Conservation (phyloP, 35 echinoderm and acorn worm genomes). For the Diadema setosum region DNA sequence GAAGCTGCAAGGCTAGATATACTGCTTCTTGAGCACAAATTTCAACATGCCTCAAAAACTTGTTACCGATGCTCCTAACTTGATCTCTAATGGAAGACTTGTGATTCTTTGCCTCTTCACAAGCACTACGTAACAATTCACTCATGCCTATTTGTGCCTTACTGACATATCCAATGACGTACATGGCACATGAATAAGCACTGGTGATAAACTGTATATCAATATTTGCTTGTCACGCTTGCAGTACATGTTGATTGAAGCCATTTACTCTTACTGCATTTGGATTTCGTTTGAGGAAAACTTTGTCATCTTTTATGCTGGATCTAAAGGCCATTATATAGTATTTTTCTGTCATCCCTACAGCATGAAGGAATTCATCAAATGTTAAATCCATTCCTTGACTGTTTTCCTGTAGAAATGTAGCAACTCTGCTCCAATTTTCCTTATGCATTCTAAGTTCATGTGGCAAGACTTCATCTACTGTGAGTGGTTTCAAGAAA, state of each 20-base stretch:
- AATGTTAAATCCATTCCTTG: not conserved
- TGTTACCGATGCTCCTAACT: conserved; percentile 6
- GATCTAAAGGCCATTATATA: no score
- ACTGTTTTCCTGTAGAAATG: conserved; percentile 7
- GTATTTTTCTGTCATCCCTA: not conserved
- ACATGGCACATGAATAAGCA: conserved; percentile 48
- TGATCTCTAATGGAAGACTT: not conserved
- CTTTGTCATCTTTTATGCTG: not conserved
- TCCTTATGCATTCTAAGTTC: not conserved
- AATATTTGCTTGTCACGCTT: conserved; percentile 28
- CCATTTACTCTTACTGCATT: conserved; percentile 45
- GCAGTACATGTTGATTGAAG: no score
- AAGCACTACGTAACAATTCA: not conserved
- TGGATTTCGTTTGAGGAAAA: conserved; percentile 31
- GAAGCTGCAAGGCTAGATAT: conserved; percentile 6
- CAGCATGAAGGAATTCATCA: not conserved
- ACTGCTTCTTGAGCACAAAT: conserved; percentile 31
- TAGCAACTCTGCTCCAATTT: not conserved
- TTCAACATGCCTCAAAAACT: conserved; percentile 17
- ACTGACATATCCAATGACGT: no score
- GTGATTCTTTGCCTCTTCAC: conserved; percentile 32
- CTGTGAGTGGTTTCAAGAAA: not conserved
- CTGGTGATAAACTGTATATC: conserved; percentile 35
- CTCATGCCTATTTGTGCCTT: conserved; percentile 61
- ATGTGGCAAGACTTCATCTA: not conserved